Evolutionary conservation across 2,888 invertebrate species (phyloP).

Genomic region (Syritta pipiens): DNA sequence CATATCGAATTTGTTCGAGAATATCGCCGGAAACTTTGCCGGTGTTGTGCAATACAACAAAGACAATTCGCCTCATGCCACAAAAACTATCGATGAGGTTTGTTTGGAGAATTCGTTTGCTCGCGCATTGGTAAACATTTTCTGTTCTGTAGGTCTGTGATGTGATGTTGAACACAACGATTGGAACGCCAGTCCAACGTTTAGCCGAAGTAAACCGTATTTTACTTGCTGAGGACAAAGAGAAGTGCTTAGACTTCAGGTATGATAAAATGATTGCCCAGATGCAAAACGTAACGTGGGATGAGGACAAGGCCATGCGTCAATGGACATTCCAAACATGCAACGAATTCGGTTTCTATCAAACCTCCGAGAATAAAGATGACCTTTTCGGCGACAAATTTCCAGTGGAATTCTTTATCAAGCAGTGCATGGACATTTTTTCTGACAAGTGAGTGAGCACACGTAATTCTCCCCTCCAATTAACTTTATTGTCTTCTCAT

Average conservation of each 20-base stretch:
- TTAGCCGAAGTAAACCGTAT: constrained; percentile 87
- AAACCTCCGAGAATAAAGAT: constrained; percentile 84
- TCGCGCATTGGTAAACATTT: neutral
- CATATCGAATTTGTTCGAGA: constrained; percentile 89
- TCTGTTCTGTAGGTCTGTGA: constrained; percentile 83
- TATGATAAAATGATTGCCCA: constrained; percentile 88
- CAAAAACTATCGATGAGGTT: constrained; percentile 88
- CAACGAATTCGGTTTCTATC: constrained; percentile 97
- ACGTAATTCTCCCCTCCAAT: neutral
- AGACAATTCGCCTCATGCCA: constrained; percentile 89
- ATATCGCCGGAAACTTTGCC: constrained; percentile 92
- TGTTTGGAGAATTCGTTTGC: neutral
- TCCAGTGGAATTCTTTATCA: constrained; percentile 87
- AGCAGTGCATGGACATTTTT: constrained; percentile 91
- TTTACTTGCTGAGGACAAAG: constrained; percentile 83
- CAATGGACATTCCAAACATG: constrained; percentile 98
- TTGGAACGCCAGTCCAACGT: constrained; percentile 84
- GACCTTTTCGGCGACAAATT: constrained; percentile 87
- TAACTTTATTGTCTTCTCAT: constrained; percentile 9
- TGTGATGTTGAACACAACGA: constrained; percentile 84
- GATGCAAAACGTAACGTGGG: constrained; percentile 85
- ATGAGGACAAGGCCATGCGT: constrained; percentile 86
- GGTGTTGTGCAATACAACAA: constrained; percentile 96
- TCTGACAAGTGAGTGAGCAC: too few relatives aligned
- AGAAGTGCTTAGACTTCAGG: constrained; percentile 90